Conservation (phyloP, 2,113 vertebrate genomes). For the Eulacestoma nigropectus region DNA sequence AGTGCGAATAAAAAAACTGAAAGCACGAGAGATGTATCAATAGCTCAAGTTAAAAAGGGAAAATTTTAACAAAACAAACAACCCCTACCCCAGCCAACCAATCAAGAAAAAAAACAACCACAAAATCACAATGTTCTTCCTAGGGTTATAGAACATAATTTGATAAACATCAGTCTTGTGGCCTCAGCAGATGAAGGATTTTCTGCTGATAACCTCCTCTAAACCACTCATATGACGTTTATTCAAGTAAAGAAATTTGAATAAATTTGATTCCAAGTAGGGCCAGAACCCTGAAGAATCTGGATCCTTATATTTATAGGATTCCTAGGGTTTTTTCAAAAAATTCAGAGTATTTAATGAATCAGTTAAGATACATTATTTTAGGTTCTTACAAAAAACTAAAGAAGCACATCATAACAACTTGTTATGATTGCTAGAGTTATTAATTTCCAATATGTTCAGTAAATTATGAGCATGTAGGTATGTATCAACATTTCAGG, state of each 20-base stretch:
- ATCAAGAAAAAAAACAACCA: background rate
- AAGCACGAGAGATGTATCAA: background rate
- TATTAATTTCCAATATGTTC: background rate
- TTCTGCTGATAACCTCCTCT: background rate
- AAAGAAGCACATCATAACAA: background rate
- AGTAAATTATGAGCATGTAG: background rate
- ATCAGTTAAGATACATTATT: background rate
- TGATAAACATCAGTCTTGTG: background rate
- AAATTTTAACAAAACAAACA: background rate
- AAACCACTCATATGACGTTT: background rate
- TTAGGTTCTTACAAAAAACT: background rate
- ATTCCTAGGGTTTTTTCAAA: background rate
- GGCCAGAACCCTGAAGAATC: background rate
- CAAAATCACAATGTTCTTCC: background rate
- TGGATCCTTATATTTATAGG: background rate
- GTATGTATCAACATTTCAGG: background rate
- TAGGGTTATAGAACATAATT: background rate
- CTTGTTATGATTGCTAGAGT: background rate
- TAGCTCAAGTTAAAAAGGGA: background rate
- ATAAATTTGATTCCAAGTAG: too few relatives aligned
- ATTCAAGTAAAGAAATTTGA: background rate
- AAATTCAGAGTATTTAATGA: background rate
- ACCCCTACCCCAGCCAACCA: background rate
- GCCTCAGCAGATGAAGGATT: background rate
- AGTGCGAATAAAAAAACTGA: rapidly evolving